Evolutionary conservation across 2,113 vertebrate species (phyloP).

Genomic region (Chaetodon trifascialis): DNA sequence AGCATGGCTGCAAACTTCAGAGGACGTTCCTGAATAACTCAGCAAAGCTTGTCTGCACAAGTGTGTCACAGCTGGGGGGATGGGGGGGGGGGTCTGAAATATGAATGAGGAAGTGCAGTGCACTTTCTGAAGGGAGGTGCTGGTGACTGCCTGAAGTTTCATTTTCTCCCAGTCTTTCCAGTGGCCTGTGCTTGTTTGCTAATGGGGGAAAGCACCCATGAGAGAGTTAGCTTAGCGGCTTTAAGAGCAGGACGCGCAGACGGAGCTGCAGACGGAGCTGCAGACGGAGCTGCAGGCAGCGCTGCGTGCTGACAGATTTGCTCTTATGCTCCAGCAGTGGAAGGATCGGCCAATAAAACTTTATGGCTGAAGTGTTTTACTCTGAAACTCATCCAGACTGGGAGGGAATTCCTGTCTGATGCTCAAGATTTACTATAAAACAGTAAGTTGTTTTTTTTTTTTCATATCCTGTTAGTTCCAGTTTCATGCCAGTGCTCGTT

Average conservation of each 20-base stretch:
- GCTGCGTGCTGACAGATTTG: neutral
- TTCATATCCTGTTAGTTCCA: neutral
- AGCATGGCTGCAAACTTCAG: neutral
- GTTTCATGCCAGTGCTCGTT: slow-evolving; percentile 3
- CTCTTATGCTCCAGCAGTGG: neutral
- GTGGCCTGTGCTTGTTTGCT: neutral
- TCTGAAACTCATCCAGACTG: neutral
- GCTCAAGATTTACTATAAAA: slow-evolving; percentile 2
- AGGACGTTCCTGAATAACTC: neutral
- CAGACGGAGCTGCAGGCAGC: neutral
- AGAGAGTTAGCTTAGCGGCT: neutral
- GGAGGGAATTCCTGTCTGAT: neutral
- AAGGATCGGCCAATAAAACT: neutral
- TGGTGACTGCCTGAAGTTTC: neutral
- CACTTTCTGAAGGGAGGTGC: neutral
- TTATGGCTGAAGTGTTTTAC: neutral
- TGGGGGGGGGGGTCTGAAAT: too few species aligned
- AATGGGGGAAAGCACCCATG: neutral
- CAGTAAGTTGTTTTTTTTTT: neutral
- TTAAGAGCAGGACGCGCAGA: neutral
- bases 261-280: neutral
- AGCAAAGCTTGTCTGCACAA: too few species aligned
- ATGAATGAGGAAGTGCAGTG: neutral
- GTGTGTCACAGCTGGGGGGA: neutral
- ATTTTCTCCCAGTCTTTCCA: neutral